Evolutionary conservation across 1,140 invertebrate species (phyloP).

Genomic region (Drosophila navojoa): DNA sequence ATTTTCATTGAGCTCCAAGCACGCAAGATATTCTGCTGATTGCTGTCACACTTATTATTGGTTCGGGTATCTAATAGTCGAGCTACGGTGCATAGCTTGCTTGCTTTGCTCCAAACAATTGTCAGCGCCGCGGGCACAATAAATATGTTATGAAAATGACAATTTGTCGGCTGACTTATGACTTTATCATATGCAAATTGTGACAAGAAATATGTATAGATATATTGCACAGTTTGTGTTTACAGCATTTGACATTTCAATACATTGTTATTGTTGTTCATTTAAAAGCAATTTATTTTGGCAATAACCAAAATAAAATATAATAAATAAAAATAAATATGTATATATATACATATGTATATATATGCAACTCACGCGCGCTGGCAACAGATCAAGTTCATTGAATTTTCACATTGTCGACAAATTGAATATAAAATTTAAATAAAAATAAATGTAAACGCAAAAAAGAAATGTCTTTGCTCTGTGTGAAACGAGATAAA

Average conservation of each 20-base stretch:
- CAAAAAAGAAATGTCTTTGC: constrained; percentile 46
- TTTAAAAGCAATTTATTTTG: constrained; percentile 56
- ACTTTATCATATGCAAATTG: constrained; percentile 81
- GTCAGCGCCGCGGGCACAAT: constrained; percentile 49
- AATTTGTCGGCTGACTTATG: constrained; percentile 74
- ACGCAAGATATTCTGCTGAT: not conserved
- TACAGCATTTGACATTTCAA: constrained; percentile 67
- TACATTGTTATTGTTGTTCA: constrained; percentile 68
- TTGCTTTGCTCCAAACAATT: constrained; percentile 5
- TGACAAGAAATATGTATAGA: constrained; percentile 56
- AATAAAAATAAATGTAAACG: not conserved
- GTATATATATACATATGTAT: constrained; percentile 2
- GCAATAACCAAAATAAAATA: constrained; percentile 11
- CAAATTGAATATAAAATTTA: constrained; percentile 14
- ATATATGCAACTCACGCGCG: constrained; percentile 60
- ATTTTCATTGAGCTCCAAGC: not conserved
- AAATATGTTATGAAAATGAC: constrained; percentile 73
- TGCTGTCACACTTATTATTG: not conserved
- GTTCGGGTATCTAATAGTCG: constrained; percentile 37
- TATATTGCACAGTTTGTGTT: constrained; percentile 40
- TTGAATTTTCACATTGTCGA: constrained; percentile 68
- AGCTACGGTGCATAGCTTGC: too few species aligned
- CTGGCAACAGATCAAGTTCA: constrained; percentile 70
- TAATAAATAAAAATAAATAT: not conserved
- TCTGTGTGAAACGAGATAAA: constrained; percentile 43